Conservation (phyloP, 1,140 invertebrate genomes). For the Zaprionus davidi region DNA sequence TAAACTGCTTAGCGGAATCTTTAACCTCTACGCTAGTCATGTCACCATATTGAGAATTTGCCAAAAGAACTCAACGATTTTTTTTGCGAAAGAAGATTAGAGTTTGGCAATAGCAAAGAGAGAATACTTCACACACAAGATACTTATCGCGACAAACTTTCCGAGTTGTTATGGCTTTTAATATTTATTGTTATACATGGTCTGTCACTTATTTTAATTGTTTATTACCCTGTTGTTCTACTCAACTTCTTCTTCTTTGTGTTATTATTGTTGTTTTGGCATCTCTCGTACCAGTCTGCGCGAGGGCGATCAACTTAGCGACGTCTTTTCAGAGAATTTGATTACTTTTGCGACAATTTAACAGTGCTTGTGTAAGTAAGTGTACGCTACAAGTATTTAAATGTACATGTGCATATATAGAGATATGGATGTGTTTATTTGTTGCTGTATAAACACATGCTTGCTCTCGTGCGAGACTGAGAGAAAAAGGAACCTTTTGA, state of each 20-base stretch:
- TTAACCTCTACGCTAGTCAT: neutral
- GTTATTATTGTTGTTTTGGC: constrained; percentile 37
- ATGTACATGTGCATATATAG: constrained; percentile 13
- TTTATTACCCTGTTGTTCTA: constrained; percentile 56
- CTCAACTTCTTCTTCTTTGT: constrained; percentile 28
- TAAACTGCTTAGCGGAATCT: neutral
- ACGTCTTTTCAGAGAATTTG: constrained; percentile 46
- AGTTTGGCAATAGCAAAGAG: constrained; percentile 34
- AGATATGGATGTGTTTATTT: constrained; percentile 16
- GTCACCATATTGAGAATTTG: neutral
- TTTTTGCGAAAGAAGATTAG: constrained; percentile 48
- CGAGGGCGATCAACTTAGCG: constrained; percentile 76
- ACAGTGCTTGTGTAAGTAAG: constrained; percentile 44
- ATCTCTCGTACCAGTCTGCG: constrained; percentile 68
- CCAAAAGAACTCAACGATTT: neutral
- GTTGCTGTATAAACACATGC: constrained; percentile 9
- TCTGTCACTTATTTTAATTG: constrained; percentile 80
- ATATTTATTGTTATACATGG: constrained; percentile 69
- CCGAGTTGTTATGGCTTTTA: constrained; percentile 42
- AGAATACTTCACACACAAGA: constrained; percentile 67
- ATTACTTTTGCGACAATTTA: constrained; percentile 63
- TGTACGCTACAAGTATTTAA: constrained; percentile 33
- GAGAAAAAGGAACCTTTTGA: constrained; percentile 45
- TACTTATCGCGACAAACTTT: constrained; percentile 42
- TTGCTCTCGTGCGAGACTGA: constrained; percentile 7